A percentile compares a stretch with the other conserved stretches of the same genome.
Evolutionary conservation across 2,113 vertebrate genomes (phyloP).

Genomic region (Neogobius melanostomus): DNA sequence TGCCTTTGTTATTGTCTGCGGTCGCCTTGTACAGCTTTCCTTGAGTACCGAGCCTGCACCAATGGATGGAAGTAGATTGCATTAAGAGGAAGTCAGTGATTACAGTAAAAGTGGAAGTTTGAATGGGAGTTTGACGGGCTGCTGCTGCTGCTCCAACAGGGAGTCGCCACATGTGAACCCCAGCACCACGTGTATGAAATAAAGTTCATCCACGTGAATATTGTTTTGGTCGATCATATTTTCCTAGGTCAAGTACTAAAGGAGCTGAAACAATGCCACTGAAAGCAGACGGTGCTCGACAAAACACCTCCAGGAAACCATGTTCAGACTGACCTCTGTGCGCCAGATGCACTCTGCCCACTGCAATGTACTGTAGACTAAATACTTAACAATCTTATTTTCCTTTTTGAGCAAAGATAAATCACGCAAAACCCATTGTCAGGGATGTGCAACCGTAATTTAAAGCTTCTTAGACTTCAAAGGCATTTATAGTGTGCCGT

Average conservation of each 20-base stretch:
- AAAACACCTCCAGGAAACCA: slow-evolving; percentile 59
- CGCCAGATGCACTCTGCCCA: slow-evolving; percentile 46
- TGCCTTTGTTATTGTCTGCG: slow-evolving; percentile 60
- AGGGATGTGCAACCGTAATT: slow-evolving; percentile 20
- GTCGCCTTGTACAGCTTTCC: slow-evolving; percentile 64
- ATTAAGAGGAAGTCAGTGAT: slow-evolving; percentile 74
- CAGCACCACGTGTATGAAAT: slow-evolving; percentile 21
- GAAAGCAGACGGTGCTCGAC: slow-evolving; percentile 35
- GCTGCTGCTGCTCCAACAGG: slow-evolving; percentile 29
- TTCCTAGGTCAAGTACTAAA: slow-evolving; percentile 20
- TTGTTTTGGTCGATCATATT: slow-evolving; percentile 22
- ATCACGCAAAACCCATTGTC: slow-evolving; percentile 29
- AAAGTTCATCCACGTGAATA: slow-evolving; percentile 6
- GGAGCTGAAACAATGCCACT: slow-evolving; percentile 24
- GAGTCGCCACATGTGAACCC: slow-evolving; percentile 1
- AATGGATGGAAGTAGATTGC: slow-evolving; percentile 61
- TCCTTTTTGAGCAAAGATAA: slow-evolving; percentile 33
- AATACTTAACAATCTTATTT: slow-evolving; percentile 8
- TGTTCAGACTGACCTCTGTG: slow-evolving; percentile 19
- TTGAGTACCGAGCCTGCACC: slow-evolving; percentile 50
- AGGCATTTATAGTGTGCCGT: slow-evolving; percentile 36
- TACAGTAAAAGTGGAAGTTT: slow-evolving; percentile 66
- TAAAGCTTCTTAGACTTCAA: slow-evolving; percentile 29
- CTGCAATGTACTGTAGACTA: slow-evolving; percentile 27
- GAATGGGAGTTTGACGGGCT: slow-evolving; percentile 38